phyloP scores from a whole-genome alignment of 2,113 vertebrate species.

The Maccullochella peelii region DNA sequence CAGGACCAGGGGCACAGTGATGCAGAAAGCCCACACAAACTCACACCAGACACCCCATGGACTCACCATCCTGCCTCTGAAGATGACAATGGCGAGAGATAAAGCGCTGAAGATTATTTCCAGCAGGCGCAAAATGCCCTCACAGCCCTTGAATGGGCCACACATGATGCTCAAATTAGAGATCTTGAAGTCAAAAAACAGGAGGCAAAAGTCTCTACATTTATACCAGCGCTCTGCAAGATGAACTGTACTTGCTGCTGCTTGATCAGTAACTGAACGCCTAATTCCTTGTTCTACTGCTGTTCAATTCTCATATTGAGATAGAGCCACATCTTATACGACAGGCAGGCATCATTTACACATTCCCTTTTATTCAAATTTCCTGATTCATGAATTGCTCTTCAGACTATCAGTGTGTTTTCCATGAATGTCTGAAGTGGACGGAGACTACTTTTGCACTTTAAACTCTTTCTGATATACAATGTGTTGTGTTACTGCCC shows the following conservation, averaged over 20 bases:
- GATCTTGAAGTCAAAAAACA: neutral
- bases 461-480: neutral
- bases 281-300: neutral
- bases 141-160: slow-evolving; percentile 33
- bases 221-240: neutral
- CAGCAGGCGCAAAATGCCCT: slow-evolving; percentile 68
- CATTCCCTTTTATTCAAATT: neutral
- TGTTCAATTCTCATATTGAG: neutral
- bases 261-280: neutral
- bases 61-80: fast-evolving
- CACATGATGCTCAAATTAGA: slow-evolving; percentile 30
- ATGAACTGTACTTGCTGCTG: too few relatives aligned
- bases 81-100: slow-evolving; percentile 78
- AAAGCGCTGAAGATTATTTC: slow-evolving; percentile 77
- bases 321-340: neutral
- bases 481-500: neutral
- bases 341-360: neutral
- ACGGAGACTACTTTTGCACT: neutral
- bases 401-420: neutral
- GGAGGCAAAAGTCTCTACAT: neutral
- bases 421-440: neutral
- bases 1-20: slow-evolving; percentile 74
- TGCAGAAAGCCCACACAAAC: slow-evolving; percentile 86
- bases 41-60: slow-evolving; percentile 83
- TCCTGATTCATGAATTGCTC: neutral